Conservation (phyloP, 2,888 invertebrate species). For the Papilio gigon region DNA sequence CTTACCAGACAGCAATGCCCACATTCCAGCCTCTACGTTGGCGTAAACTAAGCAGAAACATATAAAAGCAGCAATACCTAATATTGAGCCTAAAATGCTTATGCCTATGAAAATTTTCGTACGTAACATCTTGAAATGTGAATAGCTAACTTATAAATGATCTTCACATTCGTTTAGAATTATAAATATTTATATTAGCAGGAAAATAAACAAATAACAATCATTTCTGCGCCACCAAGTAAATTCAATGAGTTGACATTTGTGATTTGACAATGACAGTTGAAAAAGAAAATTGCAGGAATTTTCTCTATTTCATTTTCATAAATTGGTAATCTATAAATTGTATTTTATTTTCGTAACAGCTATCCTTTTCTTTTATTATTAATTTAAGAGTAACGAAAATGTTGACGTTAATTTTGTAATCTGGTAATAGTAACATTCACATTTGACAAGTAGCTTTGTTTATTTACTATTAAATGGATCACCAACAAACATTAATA, state of each 20-base stretch:
- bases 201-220: constrained; percentile 30
- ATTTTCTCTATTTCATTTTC: too few relatives aligned
- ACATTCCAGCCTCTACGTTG: constrained; percentile 77
- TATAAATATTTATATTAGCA: constrained; percentile 30
- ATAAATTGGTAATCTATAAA: too few relatives aligned
- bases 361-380: too few relatives aligned
- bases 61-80: constrained; percentile 74
- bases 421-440: too few relatives aligned
- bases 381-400: too few relatives aligned
- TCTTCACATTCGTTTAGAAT: constrained; percentile 11
- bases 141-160: constrained; percentile 7
- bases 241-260: neutral
- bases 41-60: constrained; percentile 77
- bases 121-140: constrained; percentile 58
- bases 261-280: neutral
- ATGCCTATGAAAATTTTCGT: constrained; percentile 72
- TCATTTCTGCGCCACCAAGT: constrained; percentile 7
- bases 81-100: constrained; percentile 65
- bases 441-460: too few relatives aligned
- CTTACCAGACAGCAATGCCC: constrained; percentile 77
- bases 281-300: neutral
- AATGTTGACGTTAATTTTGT: too few relatives aligned
- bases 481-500: constrained; percentile 21
- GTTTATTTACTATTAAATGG: too few relatives aligned
- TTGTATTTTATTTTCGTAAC: too few relatives aligned